Percentiles rank a stretch among this genome's conserved stretches.
Evolutionary conservation across 2,797 vertebrate genomes (phyloP).

Genomic region (Bradypodion ventrale): DNA sequence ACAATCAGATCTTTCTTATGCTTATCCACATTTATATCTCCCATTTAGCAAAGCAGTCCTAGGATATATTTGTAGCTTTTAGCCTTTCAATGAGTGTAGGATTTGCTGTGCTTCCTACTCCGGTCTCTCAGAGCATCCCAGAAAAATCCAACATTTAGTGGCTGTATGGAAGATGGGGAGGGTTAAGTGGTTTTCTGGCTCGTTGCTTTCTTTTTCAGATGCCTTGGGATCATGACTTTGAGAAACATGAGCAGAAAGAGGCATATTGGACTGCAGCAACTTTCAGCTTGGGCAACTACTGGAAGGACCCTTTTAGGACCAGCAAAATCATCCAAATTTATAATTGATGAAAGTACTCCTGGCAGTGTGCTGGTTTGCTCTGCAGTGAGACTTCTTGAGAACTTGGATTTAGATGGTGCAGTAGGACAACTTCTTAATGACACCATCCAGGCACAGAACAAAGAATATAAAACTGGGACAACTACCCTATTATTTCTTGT

Average conservation of each 20-base stretch:
- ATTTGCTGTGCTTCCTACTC: no score
- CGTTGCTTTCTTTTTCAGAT: constrained; percentile 67
- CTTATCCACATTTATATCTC: no score
- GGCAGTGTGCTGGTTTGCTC: constrained; percentile 81
- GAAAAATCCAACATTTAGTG: no score
- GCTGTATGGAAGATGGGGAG: no score
- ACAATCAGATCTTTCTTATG: no score
- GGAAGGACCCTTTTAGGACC: constrained; percentile 84
- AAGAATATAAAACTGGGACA: constrained; percentile 78
- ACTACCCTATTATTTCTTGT: constrained; percentile 84
- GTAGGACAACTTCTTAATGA: constrained; percentile 87
- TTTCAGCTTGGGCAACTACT: constrained; percentile 77
- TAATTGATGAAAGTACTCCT: constrained; percentile 77
- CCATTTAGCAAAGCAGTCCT: no score
- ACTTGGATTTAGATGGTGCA: constrained; percentile 81
- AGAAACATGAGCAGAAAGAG: constrained; percentile 68
- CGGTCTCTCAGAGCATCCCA: no score
- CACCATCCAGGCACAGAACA: constrained; percentile 83
- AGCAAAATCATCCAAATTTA: constrained; percentile 83
- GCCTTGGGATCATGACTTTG: constrained; percentile 68
- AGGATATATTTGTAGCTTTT: no score
- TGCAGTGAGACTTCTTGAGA: constrained; percentile 81
- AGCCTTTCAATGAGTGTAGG: no score
- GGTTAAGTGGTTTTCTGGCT: no score
- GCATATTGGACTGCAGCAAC: constrained; percentile 87